These are phyloP conservation scores for Mustela nigripes DNA, from an alignment of 2,113 vertebrate species.

Conservation along the genomic window DNA sequence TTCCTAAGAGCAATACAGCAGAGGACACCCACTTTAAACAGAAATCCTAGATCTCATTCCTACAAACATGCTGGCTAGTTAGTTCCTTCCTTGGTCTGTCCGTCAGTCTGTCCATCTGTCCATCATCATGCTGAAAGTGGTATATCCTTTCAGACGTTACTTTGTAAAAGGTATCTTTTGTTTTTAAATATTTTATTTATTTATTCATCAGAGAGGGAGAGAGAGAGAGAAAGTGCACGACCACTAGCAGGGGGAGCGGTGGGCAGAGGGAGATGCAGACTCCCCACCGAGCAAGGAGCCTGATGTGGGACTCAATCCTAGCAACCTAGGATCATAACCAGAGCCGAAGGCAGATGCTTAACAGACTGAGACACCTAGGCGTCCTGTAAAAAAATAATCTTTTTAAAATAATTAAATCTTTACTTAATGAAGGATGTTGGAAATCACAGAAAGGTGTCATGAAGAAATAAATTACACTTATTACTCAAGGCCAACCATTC, in stretches of 20 bases:
- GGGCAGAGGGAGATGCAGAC: background rate
- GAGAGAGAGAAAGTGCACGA: background rate
- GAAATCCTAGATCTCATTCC: background rate
- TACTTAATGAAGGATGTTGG: background rate
- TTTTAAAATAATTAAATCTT: conserved; percentile 35
- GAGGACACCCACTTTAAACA: background rate
- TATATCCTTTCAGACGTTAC: background rate
- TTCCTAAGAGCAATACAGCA: background rate
- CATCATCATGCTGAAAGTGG: background rate
- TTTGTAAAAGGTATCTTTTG: conserved; percentile 5
- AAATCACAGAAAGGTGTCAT: background rate
- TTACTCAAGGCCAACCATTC: background rate
- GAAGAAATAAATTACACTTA: background rate
- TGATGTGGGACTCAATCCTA: background rate
- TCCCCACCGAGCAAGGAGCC: no score
- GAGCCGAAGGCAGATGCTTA: background rate
- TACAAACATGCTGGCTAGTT: background rate
- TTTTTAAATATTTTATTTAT: background rate
- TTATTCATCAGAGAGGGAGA: background rate
- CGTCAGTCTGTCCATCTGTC: background rate
- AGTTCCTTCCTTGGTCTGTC: background rate
- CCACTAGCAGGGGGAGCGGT: no score
- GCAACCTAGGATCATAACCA: background rate
- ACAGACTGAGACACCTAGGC: background rate
- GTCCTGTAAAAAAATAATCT: background rate